phyloP scores from a whole-genome alignment of 2,797 vertebrate genomes.

The Geotrypetes seraphini region DNA sequence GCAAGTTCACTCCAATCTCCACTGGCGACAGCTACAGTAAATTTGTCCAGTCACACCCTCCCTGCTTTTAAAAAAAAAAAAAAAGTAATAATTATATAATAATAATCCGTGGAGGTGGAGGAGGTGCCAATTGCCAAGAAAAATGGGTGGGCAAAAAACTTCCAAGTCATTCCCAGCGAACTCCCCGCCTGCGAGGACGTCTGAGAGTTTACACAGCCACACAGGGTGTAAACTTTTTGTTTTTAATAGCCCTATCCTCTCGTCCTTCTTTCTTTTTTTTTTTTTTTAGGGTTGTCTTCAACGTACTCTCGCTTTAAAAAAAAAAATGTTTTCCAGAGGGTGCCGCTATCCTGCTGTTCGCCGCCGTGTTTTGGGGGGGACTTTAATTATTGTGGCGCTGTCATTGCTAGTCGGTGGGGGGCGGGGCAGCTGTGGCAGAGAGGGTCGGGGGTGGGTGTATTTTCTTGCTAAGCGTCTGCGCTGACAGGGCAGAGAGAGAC shows the following conservation, averaged over 20 bases:
- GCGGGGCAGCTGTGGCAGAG: no score
- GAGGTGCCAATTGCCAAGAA: not conserved
- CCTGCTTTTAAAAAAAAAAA: no score
- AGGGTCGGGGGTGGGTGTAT: not conserved
- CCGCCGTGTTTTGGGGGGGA: not conserved
- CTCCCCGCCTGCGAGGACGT: slow-evolving; percentile 24
- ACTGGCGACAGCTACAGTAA: not conserved
- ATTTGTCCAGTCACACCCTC: slow-evolving; percentile 9
- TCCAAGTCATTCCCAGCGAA: slow-evolving; percentile 26
- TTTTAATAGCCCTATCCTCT: not conserved
- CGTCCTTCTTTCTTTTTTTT: slow-evolving; percentile 3
- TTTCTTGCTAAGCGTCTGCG: not conserved
- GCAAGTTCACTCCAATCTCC: no score
- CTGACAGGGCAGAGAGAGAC: no score
- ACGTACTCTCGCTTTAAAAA: not conserved
- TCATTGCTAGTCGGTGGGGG: no score
- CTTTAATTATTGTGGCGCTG: not conserved
- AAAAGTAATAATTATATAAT: no score
- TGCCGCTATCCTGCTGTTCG: not conserved
- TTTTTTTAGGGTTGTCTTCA: slow-evolving; percentile 5
- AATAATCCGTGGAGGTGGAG: not conserved
- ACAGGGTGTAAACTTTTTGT: slow-evolving; percentile 33
- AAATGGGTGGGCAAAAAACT: not conserved
- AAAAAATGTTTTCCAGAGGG: not conserved
- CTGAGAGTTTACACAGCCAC: not conserved